Conservation (phyloP, 1,140 invertebrate species). For the Pygmarrhopalites habei region DNA sequence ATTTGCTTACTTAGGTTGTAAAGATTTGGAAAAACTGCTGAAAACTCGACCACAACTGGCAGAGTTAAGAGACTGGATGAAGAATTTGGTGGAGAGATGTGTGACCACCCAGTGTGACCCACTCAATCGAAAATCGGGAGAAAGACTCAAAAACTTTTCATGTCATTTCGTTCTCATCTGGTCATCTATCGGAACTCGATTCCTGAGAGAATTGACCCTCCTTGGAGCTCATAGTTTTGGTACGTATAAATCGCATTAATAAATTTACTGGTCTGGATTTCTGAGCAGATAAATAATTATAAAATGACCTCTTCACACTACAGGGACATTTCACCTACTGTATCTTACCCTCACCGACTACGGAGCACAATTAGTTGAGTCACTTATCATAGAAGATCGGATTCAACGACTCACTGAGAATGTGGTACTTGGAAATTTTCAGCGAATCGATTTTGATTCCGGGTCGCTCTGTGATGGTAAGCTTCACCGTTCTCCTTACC, state of each 20-base stretch:
- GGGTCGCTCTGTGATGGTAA: slow-evolving; percentile 9
- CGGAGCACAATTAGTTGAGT: slow-evolving; percentile 4
- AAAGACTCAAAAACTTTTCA: not conserved
- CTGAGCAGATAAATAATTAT: not conserved
- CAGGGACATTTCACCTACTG: slow-evolving; percentile 12
- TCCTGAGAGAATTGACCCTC: slow-evolving; percentile 4
- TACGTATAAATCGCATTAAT: not conserved
- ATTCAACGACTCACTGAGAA: not conserved
- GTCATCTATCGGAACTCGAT: not conserved
- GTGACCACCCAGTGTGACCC: not conserved
- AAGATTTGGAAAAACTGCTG: slow-evolving; percentile 5
- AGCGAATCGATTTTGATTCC: not conserved
- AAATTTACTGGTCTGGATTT: not conserved
- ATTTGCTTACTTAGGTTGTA: not conserved
- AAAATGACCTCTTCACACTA: too few species aligned
- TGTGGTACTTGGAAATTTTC: not conserved
- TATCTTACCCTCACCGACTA: slow-evolving; percentile 3
- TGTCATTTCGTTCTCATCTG: slow-evolving; percentile 9
- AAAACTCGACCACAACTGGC: not conserved
- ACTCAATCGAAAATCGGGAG: not conserved
- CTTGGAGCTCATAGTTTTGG: slow-evolving; percentile 8
- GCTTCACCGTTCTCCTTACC: too few species aligned
- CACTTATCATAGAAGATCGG: not conserved
- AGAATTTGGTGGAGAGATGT: slow-evolving; percentile 3
- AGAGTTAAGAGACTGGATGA: not conserved